Conservation (phyloP, 2,797 vertebrate species). For the Hippoglossus hippoglossus region DNA sequence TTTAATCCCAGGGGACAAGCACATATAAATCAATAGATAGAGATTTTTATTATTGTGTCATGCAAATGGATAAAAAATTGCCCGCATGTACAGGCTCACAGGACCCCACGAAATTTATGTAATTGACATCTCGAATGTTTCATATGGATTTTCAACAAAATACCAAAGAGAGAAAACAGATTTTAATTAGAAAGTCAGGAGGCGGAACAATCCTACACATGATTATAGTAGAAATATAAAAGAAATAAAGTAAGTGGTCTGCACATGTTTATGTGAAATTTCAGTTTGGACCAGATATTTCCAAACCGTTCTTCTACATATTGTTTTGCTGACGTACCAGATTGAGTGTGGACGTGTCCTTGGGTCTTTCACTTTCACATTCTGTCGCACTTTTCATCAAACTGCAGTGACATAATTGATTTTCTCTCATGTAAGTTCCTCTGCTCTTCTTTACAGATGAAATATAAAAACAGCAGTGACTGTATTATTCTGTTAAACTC, state of each 20-base stretch:
- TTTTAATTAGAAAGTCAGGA: too few relatives aligned
- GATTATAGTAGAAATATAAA: too few relatives aligned
- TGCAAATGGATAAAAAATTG: neutral
- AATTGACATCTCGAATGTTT: neutral
- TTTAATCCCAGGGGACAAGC: neutral
- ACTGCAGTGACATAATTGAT: neutral
- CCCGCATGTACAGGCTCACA: neutral
- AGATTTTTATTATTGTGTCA: neutral
- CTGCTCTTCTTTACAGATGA: too few relatives aligned
- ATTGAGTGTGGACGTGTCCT: too few relatives aligned
- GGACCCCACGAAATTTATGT: neutral
- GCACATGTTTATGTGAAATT: too few relatives aligned
- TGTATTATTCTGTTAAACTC: neutral
- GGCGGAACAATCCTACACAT: too few relatives aligned
- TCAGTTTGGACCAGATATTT: neutral
- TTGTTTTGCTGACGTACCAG: neutral
- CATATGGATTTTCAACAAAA: neutral
- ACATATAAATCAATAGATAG: neutral
- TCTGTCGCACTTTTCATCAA: neutral
- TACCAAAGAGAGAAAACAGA: too few relatives aligned
- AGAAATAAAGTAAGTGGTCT: too few relatives aligned
- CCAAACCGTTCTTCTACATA: neutral
- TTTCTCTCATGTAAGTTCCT: neutral
- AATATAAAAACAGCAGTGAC: neutral
- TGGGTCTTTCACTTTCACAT: neutral